A percentile compares a stretch with the other conserved stretches of the same genome.
Conservation (phyloP, 2,797 vertebrate genomes). For the Lates japonicus region DNA sequence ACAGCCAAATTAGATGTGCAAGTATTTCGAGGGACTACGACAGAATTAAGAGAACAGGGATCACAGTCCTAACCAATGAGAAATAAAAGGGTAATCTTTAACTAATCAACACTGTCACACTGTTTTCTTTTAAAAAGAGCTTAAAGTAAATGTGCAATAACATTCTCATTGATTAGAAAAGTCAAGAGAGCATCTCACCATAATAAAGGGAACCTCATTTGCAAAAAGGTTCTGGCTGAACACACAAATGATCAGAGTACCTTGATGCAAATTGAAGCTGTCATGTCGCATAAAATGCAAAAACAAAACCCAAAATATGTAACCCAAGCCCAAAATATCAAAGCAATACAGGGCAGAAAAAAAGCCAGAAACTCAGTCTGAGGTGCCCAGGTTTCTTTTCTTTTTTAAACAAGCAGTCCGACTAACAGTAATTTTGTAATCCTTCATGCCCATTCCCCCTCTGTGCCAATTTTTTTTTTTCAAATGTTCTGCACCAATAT, state of each 20-base stretch:
- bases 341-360: conserved; percentile 59
- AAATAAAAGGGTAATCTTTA: conserved; percentile 31
- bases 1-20: conserved; percentile 50
- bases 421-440: conserved; percentile 51
- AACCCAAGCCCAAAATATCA: conserved; percentile 52
- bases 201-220: conserved; percentile 58
- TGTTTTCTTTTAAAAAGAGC: conserved; percentile 24
- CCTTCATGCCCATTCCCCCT: conserved; percentile 54
- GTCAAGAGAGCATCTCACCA: conserved; percentile 77
- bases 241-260: conserved; percentile 12
- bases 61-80: conserved; percentile 70
- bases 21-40: conserved; percentile 42
- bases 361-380: conserved; percentile 53
- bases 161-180: conserved; percentile 72
- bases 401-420: conserved; percentile 57
- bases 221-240: conserved; percentile 34
- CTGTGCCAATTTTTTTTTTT: background rate
- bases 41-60: conserved; percentile 73
- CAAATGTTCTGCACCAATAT: conserved; percentile 21
- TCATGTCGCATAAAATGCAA: conserved; percentile 39
- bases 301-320: background rate
- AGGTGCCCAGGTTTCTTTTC: conserved; percentile 32
- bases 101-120: conserved; percentile 12
- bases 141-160: conserved; percentile 47
- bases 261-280: conserved; percentile 40